phyloP scores from a whole-genome alignment of 2,888 invertebrate species.

The Spodoptera exigua region DNA sequence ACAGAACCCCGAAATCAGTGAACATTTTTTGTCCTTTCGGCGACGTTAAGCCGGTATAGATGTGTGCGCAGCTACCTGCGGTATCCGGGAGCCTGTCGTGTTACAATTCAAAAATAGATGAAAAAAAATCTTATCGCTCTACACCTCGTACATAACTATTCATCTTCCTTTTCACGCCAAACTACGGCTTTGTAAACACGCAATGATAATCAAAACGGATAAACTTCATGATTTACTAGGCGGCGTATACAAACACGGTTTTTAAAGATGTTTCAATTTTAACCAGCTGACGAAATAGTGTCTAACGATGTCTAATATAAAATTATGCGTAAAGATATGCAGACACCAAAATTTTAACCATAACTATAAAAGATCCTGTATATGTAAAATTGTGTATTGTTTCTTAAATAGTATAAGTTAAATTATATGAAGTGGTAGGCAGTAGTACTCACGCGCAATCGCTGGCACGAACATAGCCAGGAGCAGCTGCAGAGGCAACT shows the following conservation, averaged over 20 bases:
- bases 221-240: conserved; percentile 12
- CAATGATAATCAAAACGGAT: conserved; percentile 49
- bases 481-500: conserved; percentile 65
- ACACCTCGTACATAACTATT: conserved; percentile 74
- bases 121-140: conserved; percentile 74
- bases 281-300: too few species aligned
- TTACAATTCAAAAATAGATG: conserved; percentile 76
- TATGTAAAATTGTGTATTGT: neutral
- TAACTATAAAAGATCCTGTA: too few species aligned
- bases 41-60: conserved; percentile 67
- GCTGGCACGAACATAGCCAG: conserved; percentile 64
- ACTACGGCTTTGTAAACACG: conserved; percentile 47
- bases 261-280: neutral
- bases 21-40: conserved; percentile 65
- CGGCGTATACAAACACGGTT: neutral
- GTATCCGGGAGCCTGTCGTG: conserved; percentile 80
- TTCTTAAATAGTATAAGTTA: neutral
- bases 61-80: conserved; percentile 85
- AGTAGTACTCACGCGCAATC: conserved; percentile 72
- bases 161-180: conserved; percentile 59
- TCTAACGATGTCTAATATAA: too few species aligned
- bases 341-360: too few species aligned
- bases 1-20: conserved; percentile 56
- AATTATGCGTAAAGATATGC: too few species aligned
- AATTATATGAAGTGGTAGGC: conserved; percentile 10